phyloP scores from a whole-genome alignment of 2,113 vertebrate genomes.

The Clarias gariepinus region DNA sequence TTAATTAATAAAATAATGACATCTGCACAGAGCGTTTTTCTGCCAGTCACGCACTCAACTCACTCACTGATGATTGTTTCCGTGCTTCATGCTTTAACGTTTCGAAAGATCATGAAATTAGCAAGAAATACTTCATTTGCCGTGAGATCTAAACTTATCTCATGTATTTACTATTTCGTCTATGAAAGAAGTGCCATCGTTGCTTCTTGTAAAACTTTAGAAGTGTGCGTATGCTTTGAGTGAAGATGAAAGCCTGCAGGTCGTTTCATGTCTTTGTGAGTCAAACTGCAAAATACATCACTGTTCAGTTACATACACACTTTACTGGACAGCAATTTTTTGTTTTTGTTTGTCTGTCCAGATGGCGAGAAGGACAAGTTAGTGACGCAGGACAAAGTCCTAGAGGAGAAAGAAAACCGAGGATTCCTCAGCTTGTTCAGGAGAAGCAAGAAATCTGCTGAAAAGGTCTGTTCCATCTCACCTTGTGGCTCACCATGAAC shows the following conservation, averaged over 20 bases:
- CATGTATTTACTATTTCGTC: too few species aligned
- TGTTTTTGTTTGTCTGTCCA: conserved; percentile 13
- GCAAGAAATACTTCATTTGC: background rate
- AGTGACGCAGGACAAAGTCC: conserved; percentile 69
- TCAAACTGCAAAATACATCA: background rate
- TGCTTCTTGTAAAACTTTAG: background rate
- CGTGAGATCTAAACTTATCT: background rate
- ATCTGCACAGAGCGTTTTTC: background rate
- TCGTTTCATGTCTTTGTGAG: background rate
- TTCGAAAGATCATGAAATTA: background rate
- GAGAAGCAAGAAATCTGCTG: conserved; percentile 82
- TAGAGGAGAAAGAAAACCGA: conserved; percentile 79
- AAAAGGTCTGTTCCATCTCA: conserved; percentile 73
- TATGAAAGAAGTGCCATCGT: background rate
- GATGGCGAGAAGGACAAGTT: conserved; percentile 39
- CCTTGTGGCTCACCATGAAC: background rate
- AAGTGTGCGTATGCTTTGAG: background rate
- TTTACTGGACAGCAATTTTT: background rate
- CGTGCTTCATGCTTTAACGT: background rate
- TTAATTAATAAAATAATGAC: too few species aligned
- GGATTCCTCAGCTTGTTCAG: conserved; percentile 89
- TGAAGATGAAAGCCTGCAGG: background rate
- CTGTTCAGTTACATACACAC: background rate
- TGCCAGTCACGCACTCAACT: too few species aligned
- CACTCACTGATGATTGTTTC: too few species aligned